Evolutionary conservation across 2,113 vertebrate species (phyloP).

Genomic region (Mesembrinibis cayennensis): DNA sequence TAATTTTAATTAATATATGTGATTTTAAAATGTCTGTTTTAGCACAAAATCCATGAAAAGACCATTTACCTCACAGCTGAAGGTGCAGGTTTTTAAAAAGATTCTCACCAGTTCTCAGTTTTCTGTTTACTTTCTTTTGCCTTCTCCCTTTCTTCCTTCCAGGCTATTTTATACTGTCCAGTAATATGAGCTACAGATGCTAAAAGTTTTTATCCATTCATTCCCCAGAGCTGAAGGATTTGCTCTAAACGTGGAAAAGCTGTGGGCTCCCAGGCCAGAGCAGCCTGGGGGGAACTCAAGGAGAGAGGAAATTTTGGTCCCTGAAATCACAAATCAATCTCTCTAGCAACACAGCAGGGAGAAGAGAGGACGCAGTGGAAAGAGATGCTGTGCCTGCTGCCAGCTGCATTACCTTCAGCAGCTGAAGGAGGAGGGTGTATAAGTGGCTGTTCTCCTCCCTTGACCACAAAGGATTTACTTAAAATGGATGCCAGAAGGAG

Average conservation of each 20-base stretch:
- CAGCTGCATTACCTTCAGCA: conserved; percentile 5
- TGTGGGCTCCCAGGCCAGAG: background rate
- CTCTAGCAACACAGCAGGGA: background rate
- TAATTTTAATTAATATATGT: background rate
- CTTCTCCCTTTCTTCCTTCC: background rate
- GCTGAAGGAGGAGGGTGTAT: background rate
- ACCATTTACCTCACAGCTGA: background rate
- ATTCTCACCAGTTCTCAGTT: background rate
- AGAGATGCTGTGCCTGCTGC: background rate
- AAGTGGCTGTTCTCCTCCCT: background rate
- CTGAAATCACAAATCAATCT: background rate
- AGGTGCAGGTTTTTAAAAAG: background rate
- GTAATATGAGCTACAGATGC: background rate
- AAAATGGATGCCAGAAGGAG: conserved; percentile 23
- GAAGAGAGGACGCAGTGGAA: background rate
- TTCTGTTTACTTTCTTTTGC: background rate
- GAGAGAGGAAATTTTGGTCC: background rate
- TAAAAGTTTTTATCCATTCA: background rate
- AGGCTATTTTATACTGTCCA: background rate
- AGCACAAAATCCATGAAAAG: background rate
- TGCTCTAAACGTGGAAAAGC: background rate
- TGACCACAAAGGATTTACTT: conserved; percentile 8
- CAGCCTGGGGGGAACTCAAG: background rate
- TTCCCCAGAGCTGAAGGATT: background rate
- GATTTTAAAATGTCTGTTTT: background rate